Evolutionary conservation across 2,888 invertebrate genomes (phyloP).

Genomic region (Agrilus mali): DNA sequence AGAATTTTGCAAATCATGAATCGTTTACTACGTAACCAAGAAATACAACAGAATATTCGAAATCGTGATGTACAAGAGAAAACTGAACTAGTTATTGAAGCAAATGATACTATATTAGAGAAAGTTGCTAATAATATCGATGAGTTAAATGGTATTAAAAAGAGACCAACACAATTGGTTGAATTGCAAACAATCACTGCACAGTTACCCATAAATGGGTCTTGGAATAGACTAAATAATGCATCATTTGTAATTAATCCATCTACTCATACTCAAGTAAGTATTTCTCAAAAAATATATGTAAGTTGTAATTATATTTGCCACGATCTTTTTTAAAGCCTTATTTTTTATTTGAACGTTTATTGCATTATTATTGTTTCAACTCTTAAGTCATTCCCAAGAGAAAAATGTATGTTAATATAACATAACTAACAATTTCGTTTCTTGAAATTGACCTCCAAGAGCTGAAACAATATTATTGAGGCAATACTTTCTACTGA

Average conservation of each 20-base stretch:
- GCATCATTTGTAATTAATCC: constrained; percentile 22
- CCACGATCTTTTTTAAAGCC: neutral
- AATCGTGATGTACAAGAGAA: constrained; percentile 48
- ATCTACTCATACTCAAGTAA: constrained; percentile 11
- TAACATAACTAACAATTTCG: no score
- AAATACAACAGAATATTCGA: constrained; percentile 43
- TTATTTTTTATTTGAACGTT: constrained; percentile 1
- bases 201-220: constrained; percentile 38
- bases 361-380: no score
- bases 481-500: no score
- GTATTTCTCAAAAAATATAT: constrained; percentile 1
- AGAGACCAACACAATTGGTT: constrained; percentile 38
- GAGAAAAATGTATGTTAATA: no score
- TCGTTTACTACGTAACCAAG: constrained; percentile 40
- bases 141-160: constrained; percentile 47
- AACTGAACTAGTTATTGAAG: constrained; percentile 66
- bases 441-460: no score
- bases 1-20: constrained; percentile 49
- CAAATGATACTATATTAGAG: constrained; percentile 74
- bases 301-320: neutral
- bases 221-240: constrained; percentile 42
- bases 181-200: constrained; percentile 35
- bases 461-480: no score
- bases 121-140: constrained; percentile 64
- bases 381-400: no score